Conservation (phyloP, 2,113 vertebrate species). For the Rhombomys opimus region DNA sequence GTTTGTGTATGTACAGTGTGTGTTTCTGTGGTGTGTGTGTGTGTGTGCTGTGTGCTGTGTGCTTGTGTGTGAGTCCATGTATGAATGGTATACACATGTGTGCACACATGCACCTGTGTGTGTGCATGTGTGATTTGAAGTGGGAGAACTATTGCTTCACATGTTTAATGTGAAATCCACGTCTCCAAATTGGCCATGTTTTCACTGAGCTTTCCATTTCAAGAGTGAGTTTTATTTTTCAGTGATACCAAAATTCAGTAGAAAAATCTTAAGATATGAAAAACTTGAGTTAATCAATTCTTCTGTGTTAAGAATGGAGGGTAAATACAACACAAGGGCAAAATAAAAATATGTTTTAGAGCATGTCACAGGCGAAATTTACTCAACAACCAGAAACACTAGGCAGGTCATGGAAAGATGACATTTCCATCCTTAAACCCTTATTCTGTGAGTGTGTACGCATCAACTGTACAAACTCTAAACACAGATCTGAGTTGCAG, state of each 20-base stretch:
- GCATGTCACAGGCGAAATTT: not conserved
- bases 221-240: not conserved
- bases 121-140: not conserved
- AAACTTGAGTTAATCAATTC: not conserved
- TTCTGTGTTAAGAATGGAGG: not conserved
- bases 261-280: not conserved
- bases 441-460: not conserved
- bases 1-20: not conserved
- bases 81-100: not conserved
- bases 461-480: not conserved
- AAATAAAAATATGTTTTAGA: not conserved
- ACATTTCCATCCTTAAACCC: not conserved
- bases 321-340: not conserved
- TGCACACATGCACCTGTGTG: not conserved
- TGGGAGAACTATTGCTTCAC: not conserved
- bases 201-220: constrained; percentile 3
- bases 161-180: not conserved
- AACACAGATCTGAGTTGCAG: not conserved
- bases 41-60: not conserved
- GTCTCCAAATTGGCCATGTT: constrained; percentile 19
- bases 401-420: not conserved
- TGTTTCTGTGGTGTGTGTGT: not conserved
- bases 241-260: not conserved
- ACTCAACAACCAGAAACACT: not conserved
- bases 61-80: not conserved